phyloP scores from a whole-genome alignment of 2,888 invertebrate genomes.

The Drymonia ruficornis region DNA sequence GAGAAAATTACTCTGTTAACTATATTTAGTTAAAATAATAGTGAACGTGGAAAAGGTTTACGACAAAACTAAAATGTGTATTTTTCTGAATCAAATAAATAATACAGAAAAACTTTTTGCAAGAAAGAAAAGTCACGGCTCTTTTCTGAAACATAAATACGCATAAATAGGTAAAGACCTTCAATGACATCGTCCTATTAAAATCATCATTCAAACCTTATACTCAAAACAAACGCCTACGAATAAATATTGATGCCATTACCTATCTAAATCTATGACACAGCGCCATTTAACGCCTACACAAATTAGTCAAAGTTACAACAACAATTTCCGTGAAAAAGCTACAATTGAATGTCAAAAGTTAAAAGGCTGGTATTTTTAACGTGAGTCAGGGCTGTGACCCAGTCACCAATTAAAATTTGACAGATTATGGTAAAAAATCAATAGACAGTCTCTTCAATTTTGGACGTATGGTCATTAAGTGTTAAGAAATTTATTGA shows the following conservation, averaged over 20 bases:
- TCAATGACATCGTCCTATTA: no score
- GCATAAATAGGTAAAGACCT: no score
- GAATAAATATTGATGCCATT: background rate
- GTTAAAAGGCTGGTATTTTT: conserved; percentile 5
- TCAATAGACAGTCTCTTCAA: background rate
- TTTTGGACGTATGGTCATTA: background rate
- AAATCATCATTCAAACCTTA: background rate
- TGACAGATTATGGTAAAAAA: background rate
- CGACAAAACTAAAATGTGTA: no score
- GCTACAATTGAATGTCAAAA: background rate
- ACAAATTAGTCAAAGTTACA: background rate
- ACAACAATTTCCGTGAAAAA: background rate
- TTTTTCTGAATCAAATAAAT: no score
- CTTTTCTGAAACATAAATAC: background rate
- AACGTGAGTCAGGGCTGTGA: conserved; percentile 1
- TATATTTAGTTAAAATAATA: background rate
- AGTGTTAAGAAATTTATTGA: background rate
- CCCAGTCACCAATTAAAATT: conserved; percentile 2
- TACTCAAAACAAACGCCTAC: background rate
- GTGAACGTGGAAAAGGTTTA: no score
- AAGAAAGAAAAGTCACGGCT: no score
- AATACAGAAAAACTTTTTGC: no score
- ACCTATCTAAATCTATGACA: background rate
- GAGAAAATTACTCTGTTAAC: background rate
- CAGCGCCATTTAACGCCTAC: background rate